Percentiles rank a stretch among this genome's conserved stretches.
Evolutionary conservation across 2,888 invertebrate genomes (phyloP).

Genomic region (Gandaritis pyraliata): DNA sequence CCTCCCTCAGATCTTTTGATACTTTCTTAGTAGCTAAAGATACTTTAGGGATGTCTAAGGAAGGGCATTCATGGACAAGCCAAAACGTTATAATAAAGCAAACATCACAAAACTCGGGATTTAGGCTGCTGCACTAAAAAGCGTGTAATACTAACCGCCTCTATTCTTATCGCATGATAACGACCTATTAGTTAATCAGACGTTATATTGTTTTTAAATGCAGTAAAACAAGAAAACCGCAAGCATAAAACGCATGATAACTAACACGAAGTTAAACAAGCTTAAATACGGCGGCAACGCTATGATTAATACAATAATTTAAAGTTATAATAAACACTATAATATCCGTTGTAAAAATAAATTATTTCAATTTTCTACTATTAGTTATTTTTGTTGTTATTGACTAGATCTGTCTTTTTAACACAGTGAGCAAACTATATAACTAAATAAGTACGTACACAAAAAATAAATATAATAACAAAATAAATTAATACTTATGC

Average conservation of each 20-base stretch:
- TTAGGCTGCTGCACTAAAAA: constrained; percentile 18
- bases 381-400: constrained; percentile 51
- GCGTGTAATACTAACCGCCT: constrained; percentile 1
- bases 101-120: constrained; percentile 21
- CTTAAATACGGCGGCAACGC: constrained; percentile 8
- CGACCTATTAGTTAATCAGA: background rate
- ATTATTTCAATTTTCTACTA: constrained; percentile 40
- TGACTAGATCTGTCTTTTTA: constrained; percentile 66
- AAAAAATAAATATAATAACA: constrained; percentile 38
- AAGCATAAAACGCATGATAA: background rate
- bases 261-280: background rate
- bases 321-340: constrained; percentile 27
- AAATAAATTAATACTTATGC: constrained; percentile 25
- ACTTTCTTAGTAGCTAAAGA: too few relatives aligned
- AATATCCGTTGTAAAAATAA: constrained; percentile 36
- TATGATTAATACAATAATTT: constrained; percentile 22
- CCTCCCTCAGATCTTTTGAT: too few relatives aligned
- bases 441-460: constrained; percentile 40
- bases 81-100: background rate
- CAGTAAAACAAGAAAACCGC: background rate
- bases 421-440: constrained; percentile 46
- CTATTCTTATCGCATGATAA: background rate
- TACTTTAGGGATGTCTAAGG: too few relatives aligned
- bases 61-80: too few relatives aligned
- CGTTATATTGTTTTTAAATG: background rate